Percentiles rank a stretch among this genome's conserved stretches.
Evolutionary conservation across 2,888 invertebrate species (phyloP).

Genomic region (Ornithoptera priamus): DNA sequence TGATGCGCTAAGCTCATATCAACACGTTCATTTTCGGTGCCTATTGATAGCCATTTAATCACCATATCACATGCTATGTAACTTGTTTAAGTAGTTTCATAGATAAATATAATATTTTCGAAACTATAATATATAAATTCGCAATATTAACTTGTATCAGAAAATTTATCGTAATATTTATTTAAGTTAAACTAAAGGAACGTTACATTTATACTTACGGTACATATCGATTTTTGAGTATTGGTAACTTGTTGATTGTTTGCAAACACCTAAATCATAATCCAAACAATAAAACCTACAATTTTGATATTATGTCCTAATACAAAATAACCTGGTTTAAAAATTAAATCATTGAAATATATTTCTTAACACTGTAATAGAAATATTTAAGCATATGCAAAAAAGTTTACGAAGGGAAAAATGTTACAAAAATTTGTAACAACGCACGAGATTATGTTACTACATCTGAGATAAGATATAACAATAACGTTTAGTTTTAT

Average conservation of each 20-base stretch:
- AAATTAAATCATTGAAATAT: neutral
- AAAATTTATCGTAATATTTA: too few species aligned
- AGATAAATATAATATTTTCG: too few species aligned
- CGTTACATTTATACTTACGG: conserved; percentile 27
- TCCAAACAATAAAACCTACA: conserved; percentile 8
- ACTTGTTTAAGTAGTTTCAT: too few species aligned
- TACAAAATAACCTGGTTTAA: neutral
- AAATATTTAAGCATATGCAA: neutral
- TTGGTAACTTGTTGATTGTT: conserved; percentile 74
- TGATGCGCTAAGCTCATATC: too few species aligned
- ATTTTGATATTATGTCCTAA: neutral
- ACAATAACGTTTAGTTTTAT: conserved; percentile 31
- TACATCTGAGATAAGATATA: conserved; percentile 31
- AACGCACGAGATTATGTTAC: conserved; percentile 29
- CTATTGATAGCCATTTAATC: too few species aligned
- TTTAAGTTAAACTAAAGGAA: too few species aligned
- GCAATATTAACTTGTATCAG: too few species aligned
- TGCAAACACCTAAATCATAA: conserved; percentile 39
- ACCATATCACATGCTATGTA: too few species aligned
- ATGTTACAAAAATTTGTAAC: conserved; percentile 27
- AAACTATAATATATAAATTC: too few species aligned
- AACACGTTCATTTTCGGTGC: too few species aligned
- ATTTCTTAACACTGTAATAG: too few species aligned
- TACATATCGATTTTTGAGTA: conserved; percentile 71
- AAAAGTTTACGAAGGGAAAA: conserved; percentile 12